Evolutionary conservation across 2,888 invertebrate genomes (phyloP).

Genomic region (Slavum lentiscoides): DNA sequence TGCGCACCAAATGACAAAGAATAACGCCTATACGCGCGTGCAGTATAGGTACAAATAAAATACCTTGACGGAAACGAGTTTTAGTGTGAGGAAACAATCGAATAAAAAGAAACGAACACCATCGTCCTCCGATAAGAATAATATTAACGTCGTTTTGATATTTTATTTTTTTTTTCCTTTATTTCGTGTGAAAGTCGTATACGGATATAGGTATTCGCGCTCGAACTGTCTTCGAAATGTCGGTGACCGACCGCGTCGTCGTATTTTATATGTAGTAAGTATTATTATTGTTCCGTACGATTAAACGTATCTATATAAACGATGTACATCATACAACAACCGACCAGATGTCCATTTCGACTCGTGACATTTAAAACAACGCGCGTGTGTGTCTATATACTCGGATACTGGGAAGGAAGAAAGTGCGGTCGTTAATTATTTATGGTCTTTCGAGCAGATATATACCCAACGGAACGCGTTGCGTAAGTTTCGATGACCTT

Average conservation of each 20-base stretch:
- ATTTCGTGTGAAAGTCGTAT: constrained; percentile 5
- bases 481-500: constrained; percentile 42
- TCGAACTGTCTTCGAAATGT: neutral
- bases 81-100: constrained; percentile 1
- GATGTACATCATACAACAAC: neutral
- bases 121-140: neutral
- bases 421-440: constrained; percentile 13
- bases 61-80: neutral
- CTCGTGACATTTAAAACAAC: constrained; percentile 45
- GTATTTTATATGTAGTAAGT: too few relatives aligned
- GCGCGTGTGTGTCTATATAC: too few relatives aligned
- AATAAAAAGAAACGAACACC: neutral
- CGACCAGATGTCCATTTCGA: constrained; percentile 31
- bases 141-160: neutral
- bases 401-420: constrained; percentile 14
- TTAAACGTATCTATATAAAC: neutral
- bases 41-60: neutral
- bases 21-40: too few relatives aligned
- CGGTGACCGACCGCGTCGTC: neutral
- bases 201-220: neutral
- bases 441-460: neutral
- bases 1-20: too few relatives aligned
- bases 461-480: neutral
- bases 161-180: neutral
- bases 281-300: too few relatives aligned